phyloP scores from a whole-genome alignment of 2,888 invertebrate species.

The Bruchidius siliquastri region DNA sequence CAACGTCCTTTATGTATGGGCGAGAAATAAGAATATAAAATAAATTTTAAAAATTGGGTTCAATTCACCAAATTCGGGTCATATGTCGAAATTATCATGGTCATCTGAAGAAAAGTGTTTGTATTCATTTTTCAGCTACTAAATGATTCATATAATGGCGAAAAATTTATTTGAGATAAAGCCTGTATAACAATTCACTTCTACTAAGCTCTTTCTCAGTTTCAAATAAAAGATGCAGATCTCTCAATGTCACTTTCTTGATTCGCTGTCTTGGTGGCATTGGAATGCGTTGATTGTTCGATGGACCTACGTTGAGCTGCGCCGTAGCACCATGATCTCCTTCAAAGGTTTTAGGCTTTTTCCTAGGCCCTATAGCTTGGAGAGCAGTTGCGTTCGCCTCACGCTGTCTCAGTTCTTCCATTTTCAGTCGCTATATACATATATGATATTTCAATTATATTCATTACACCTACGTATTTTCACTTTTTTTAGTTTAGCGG shows the following conservation, averaged over 20 bases:
- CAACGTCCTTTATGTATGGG: no score
- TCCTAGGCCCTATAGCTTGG: constrained; percentile 93
- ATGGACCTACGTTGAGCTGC: constrained; percentile 11
- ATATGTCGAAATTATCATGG: no score
- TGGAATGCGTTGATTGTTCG: constrained; percentile 51
- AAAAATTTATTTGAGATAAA: constrained; percentile 72
- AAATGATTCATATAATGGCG: no score
- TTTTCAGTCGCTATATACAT: constrained; percentile 61
- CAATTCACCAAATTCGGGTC: no score
- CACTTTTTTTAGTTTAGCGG: no score
- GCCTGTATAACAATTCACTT: constrained; percentile 70
- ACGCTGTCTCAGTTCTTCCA: constrained; percentile 87
- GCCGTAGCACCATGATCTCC: constrained; percentile 43
- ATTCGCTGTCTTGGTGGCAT: constrained; percentile 78
- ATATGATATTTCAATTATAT: not conserved
- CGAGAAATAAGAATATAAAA: no score
- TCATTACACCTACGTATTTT: no score
- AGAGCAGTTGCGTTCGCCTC: constrained; percentile 94
- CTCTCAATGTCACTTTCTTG: constrained; percentile 89
- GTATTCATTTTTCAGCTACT: no score
- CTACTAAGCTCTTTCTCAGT: constrained; percentile 81
- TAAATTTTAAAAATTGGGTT: no score
- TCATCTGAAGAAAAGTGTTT: no score
- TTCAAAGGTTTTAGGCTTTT: constrained; percentile 77
- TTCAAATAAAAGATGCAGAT: constrained; percentile 88